Evolutionary conservation across 2,888 invertebrate species (phyloP).

Genomic region (Agrotis clavis): DNA sequence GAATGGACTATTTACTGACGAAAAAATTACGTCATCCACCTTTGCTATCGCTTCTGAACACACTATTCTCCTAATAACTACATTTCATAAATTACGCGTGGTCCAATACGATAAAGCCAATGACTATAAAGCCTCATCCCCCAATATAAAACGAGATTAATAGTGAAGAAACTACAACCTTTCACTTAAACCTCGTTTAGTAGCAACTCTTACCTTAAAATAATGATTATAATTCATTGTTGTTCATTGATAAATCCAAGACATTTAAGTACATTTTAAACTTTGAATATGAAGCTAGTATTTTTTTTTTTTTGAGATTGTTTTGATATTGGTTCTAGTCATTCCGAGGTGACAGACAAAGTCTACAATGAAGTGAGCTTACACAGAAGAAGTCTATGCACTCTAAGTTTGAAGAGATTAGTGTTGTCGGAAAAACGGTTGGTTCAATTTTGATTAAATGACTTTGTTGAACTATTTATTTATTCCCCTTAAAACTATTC

Average conservation of each 20-base stretch:
- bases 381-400: no score
- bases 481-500: neutral
- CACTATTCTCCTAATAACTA: neutral
- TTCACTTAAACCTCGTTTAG: no score
- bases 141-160: neutral
- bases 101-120: conserved; percentile 1
- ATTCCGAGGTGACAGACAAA: no score
- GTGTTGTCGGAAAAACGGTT: no score
- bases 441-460: no score
- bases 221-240: neutral
- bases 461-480: neutral
- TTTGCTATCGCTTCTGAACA: neutral
- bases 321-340: no score
- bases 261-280: conserved; percentile 15
- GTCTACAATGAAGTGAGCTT: no score
- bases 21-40: no score
- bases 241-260: neutral
- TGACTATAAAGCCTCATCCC: neutral
- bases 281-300: conserved; percentile 10
- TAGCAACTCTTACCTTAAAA: neutral
- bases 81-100: neutral
- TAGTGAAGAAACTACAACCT: neutral
- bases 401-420: no score
- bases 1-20: no score
- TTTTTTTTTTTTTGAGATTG: neutral